These are phyloP conservation scores for Urocyon cinereoargenteus DNA, from an alignment of 2,797 vertebrate genomes.

Conservation along the genomic window DNA sequence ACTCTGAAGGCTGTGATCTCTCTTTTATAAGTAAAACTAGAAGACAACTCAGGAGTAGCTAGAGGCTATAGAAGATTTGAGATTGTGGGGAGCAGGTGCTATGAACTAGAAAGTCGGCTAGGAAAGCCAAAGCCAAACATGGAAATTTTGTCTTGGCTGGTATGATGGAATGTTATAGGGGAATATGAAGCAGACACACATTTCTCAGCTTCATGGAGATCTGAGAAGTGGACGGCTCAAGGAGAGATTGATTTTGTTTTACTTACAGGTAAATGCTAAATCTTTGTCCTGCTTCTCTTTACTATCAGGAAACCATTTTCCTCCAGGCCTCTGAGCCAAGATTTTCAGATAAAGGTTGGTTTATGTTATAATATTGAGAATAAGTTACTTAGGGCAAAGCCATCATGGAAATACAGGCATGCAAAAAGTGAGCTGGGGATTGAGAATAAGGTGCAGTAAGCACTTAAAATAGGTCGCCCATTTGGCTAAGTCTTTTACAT, in stretches of 20 bases:
- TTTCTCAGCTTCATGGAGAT: not conserved
- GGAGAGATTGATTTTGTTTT: not conserved
- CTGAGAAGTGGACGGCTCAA: not conserved
- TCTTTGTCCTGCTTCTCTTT: not conserved
- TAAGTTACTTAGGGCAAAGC: not conserved
- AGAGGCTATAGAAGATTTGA: not conserved
- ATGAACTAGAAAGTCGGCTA: not conserved
- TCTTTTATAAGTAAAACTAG: not conserved
- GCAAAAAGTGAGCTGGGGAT: not conserved
- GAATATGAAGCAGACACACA: not conserved
- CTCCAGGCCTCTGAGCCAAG: not conserved
- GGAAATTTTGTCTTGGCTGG: not conserved
- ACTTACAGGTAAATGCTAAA: not conserved
- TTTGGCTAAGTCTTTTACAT: not conserved
- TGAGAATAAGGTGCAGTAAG: not conserved
- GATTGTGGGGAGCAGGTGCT: not conserved
- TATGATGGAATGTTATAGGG: not conserved
- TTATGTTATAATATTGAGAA: constrained; percentile 4
- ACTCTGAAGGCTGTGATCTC: not conserved
- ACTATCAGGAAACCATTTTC: not conserved
- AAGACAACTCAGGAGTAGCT: not conserved
- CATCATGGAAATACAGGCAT: not conserved
- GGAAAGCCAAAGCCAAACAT: not conserved
- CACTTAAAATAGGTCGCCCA: not conserved
- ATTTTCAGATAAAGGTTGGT: not conserved